Evolutionary conservation across 2,113 vertebrate species (phyloP), one percentile per base, ranked within the genome.

Genomic region (Orientallactaga bullata): DNA sequence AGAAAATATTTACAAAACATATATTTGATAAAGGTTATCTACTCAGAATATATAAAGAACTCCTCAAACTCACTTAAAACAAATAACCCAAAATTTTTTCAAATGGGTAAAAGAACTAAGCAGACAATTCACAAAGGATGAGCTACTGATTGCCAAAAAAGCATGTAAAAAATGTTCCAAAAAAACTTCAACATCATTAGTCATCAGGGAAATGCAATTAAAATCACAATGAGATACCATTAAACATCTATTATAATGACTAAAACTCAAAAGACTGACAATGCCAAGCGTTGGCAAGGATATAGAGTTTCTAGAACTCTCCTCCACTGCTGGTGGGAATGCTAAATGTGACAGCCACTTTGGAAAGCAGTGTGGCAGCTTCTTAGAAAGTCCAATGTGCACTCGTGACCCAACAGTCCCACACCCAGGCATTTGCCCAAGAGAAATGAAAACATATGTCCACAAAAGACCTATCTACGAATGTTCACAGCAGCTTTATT

Each of bases 191-290:
- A 90, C 78, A 79, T 92, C 94, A 97, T 94, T 94, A 95, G 92
- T 89, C 88, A 96, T 94, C 85, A 95, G 89, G 81, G 80, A 96
- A 96, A 91, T 94, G 84, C 71, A 95, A 96, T 94, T 95, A 94
- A 92, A 97, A 93, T 89, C 87, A 93, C 95, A 95, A 94, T 76
- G 92, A 91, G 90, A 84, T 80, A 80, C 30, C 68, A 80, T 92
- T 95, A 86, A 94, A 91, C 80, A 87, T 86, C 89, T 76, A 93
- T 89, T 89, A 84, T 80, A 86, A 92, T 78, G 37, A n/a, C 78
- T 83, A 90, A 95, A 96, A 88, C 77, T 90, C 15, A 94, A 96
- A 95, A 95, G 78, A 82, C 47, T 92, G 88, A 94, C 88, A 88
- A 72, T 73, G 55, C 84, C 30, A 90, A 86, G 84, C 51, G 3